Percentiles rank a stretch among this genome's conserved stretches.
Evolutionary conservation across 1,140 invertebrate species (phyloP).

Genomic region (Cydia strobilella): DNA sequence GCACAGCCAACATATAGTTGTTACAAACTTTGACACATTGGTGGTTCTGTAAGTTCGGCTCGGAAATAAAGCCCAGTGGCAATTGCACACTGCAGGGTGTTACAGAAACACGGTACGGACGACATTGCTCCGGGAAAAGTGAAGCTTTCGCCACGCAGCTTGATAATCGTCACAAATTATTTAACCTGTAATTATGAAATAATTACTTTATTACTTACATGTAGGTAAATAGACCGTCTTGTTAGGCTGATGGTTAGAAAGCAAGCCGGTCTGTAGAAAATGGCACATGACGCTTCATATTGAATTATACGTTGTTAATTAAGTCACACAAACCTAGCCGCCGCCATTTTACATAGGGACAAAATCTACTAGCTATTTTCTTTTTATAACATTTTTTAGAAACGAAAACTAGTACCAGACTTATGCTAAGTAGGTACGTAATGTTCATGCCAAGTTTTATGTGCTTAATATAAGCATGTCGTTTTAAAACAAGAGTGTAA

Average conservation of each 20-base stretch:
- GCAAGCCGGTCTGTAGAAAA: neutral
- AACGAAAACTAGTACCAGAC: no score
- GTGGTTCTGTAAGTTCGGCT: neutral
- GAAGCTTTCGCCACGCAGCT: neutral
- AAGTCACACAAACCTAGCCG: no score
- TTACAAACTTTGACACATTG: neutral
- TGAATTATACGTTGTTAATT: neutral
- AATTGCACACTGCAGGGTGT: neutral
- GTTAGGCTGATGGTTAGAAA: neutral
- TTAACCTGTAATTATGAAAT: slow-evolving; percentile 2
- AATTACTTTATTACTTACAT: slow-evolving; percentile 2
- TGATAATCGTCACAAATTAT: slow-evolving; percentile 1
- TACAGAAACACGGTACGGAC: slow-evolving; percentile 15
- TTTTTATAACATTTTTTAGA: no score
- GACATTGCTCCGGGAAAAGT: slow-evolving; percentile 21
- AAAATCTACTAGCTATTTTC: no score
- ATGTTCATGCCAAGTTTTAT: no score
- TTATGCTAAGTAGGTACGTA: no score
- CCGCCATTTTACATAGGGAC: no score
- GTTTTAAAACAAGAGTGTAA: no score
- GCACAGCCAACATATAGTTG: no score
- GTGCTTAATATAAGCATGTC: no score
- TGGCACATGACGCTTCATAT: slow-evolving; percentile 3
- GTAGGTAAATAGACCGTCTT: neutral
- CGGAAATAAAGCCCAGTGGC: neutral